Percentiles rank a stretch among this genome's conserved stretches.
phyloP scores from a whole-genome alignment of 2,797 vertebrate species.

The Coracias cyanogaster region DNA sequence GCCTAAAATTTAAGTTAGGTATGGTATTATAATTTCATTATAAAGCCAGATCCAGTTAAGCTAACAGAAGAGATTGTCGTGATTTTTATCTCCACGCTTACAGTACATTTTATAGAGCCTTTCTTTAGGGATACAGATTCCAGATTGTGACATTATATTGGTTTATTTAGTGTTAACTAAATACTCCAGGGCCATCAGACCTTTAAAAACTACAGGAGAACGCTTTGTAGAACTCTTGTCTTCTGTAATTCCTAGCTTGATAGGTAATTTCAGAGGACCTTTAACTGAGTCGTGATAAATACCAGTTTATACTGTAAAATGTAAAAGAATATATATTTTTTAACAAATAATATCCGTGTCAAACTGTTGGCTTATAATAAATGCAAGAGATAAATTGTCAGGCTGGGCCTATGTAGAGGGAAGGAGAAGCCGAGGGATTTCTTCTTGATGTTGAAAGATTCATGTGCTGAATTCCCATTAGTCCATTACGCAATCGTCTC shows the following conservation, averaged over 20 bases:
- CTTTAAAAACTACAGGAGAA: neutral
- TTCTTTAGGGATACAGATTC: neutral
- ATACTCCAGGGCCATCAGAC: neutral
- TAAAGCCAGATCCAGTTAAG: neutral
- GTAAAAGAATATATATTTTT: neutral
- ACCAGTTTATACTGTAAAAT: neutral
- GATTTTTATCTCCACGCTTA: neutral
- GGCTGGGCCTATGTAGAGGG: neutral
- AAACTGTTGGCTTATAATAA: neutral
- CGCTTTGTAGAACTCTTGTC: neutral
- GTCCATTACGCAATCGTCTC: accelerated
- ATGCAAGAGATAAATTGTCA: neutral
- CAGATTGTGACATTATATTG: neutral
- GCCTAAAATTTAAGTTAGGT: neutral
- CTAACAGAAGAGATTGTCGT: neutral
- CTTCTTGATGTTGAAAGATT: neutral
- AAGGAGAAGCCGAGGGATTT: neutral
- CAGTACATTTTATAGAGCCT: neutral
- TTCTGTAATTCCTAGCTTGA: neutral
- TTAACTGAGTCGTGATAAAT: neutral
- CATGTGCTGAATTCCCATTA: neutral
- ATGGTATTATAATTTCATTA: neutral
- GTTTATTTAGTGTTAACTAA: neutral
- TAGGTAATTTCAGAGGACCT: neutral
- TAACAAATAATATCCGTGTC: neutral